These are phyloP conservation scores for Galendromus occidentalis DNA, from an alignment of 1,140 invertebrate genomes.

Conservation along the genomic window DNA sequence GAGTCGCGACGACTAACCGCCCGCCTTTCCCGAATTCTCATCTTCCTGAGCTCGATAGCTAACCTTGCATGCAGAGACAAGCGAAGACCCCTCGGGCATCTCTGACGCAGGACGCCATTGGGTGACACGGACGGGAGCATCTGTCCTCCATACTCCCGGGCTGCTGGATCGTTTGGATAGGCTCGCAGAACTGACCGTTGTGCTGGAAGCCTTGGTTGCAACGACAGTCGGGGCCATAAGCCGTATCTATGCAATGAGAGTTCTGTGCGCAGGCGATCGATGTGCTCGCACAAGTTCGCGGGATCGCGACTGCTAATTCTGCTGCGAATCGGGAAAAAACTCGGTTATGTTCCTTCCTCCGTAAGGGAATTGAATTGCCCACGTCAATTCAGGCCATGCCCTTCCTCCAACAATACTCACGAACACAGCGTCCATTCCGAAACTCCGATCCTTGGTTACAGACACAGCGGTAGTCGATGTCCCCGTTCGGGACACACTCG, in stretches of 20 bases:
- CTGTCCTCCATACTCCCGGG: no score
- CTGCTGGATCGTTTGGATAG: neutral
- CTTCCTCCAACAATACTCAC: neutral
- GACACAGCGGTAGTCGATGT: neutral
- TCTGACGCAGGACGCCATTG: neutral
- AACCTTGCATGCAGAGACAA: neutral
- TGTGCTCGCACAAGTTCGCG: no score
- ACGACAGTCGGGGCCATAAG: neutral
- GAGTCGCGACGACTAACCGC: no score
- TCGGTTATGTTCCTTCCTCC: no score
- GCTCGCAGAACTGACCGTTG: neutral
- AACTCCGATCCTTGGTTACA: slow-evolving; percentile 4
- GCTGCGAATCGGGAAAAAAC: no score
- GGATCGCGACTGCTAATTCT: no score
- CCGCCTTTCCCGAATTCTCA: no score
- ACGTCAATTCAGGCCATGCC: no score
- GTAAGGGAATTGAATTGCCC: no score
- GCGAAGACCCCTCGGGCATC: neutral
- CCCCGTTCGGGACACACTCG: neutral
- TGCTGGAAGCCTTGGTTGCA: neutral
- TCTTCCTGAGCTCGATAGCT: neutral
- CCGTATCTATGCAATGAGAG: neutral
- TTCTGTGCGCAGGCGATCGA: no score
- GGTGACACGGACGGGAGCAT: neutral
- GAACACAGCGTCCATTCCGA: neutral